These are phyloP conservation scores for Hippopotamyrus pictus DNA, from an alignment of 2,797 vertebrate species.

Conservation along the genomic window DNA sequence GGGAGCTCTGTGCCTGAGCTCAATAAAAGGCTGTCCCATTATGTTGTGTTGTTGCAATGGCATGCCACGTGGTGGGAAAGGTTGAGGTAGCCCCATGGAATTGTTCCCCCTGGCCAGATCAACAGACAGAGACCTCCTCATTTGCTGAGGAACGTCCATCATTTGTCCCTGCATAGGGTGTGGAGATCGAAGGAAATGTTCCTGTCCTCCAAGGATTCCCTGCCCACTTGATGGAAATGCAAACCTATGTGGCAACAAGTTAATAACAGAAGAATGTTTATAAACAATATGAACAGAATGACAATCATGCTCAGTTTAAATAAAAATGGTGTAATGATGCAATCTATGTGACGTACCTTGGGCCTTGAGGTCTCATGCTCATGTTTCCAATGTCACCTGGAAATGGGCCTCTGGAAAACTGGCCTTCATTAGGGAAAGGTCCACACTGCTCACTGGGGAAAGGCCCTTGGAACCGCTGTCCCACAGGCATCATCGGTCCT, in stretches of 20 bases:
- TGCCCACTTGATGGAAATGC: slow-evolving; percentile 62
- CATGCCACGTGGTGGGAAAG: slow-evolving; percentile 70
- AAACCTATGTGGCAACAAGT: neutral
- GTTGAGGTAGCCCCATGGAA: slow-evolving; percentile 62
- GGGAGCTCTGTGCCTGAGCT: slow-evolving; percentile 78
- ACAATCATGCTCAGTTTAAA: neutral
- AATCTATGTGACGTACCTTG: slow-evolving; percentile 61
- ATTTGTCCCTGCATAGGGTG: slow-evolving; percentile 59
- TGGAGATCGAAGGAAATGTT: slow-evolving; percentile 68
- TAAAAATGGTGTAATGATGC: neutral
- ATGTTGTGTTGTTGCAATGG: slow-evolving; percentile 83
- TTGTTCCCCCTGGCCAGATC: slow-evolving; percentile 63
- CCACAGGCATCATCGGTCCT: slow-evolving; percentile 42
- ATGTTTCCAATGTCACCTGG: slow-evolving; percentile 52
- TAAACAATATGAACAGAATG: neutral
- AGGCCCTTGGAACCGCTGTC: slow-evolving; percentile 54
- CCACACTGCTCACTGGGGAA: slow-evolving; percentile 63
- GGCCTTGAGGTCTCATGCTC: slow-evolving; percentile 64
- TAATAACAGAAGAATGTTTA: neutral
- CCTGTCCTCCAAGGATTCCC: slow-evolving; percentile 59
- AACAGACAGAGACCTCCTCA: slow-evolving; percentile 67
- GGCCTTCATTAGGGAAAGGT: slow-evolving; percentile 59
- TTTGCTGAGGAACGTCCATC: slow-evolving; percentile 61
- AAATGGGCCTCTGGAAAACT: slow-evolving; percentile 60
- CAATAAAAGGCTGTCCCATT: slow-evolving; percentile 88